Base-by-base conservation (phyloP, 2,888 invertebrate genomes). In the Lissocephala sabroskyi region DNA sequence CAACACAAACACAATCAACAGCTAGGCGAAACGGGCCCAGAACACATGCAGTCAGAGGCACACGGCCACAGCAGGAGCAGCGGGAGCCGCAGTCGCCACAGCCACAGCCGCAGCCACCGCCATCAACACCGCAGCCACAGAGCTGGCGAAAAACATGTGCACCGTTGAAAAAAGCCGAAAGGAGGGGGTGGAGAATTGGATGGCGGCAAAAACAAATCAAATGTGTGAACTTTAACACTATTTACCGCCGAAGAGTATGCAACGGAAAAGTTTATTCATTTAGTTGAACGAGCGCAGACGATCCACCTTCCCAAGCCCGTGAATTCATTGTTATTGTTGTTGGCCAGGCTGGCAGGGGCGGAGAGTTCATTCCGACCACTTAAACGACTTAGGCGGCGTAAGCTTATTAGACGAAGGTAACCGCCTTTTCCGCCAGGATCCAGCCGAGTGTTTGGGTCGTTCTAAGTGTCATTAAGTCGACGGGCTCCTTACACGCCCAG, bases 171-270 rank as follows among this genome's bases (percentile, higher is more conserved):
- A 16, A 17, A 17, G 14, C 35, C 16, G 7, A 35, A 35, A 13
- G 16, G 33, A 18, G 35, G 36, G 29, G 45, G 56, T 61, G 37
- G n/a, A n/a, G n/a, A n/a, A n/a, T n/a, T n/a, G n/a, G n/a, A n/a
- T n/a, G 47, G 36, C 50, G 28, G 44, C n/a, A 41, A 71, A 74
- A 60, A 52, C 58, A 74, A 71, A 77, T 71, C 77, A 77, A 74
- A 71, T 71, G 70, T 71, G 70, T 74, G 77, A 71, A 77, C 65
- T 77, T 74, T 68, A 74, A 77, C 77, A 74, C 77, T 70, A 74
- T 70, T 77, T 74, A 77, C 77, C 75, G 56, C 70, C 60, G 53
- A 76, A 70, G 62, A 70, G 74, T 74, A 57, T 73, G 77, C 77
- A 65, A 57, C 70, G 59, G 73, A 70, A 70, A 70, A 70, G 70